phyloP scores from a whole-genome alignment of 2,113 vertebrate species.

The Petroica traversi region DNA sequence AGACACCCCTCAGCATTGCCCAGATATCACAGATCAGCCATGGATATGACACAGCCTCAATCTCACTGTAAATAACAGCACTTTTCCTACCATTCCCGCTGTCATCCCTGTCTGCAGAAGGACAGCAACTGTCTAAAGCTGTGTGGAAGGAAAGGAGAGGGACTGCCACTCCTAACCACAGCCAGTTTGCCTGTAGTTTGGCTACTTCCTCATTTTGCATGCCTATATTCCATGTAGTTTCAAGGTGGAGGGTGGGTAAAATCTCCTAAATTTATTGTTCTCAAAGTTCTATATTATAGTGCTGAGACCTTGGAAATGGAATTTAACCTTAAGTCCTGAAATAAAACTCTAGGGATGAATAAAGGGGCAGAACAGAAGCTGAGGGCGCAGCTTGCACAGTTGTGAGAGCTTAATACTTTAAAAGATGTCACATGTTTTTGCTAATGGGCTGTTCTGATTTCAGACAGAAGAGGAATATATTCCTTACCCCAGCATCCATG shows the following conservation, averaged over 20 bases:
- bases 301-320: not conserved
- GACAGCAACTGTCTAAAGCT: not conserved
- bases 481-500: constrained; percentile 71
- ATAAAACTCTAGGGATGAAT: not conserved
- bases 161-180: not conserved
- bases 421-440: not conserved
- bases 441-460: constrained; percentile 24
- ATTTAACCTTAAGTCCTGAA: not conserved
- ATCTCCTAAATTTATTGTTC: not conserved
- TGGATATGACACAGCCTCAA: not conserved
- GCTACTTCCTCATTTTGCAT: not conserved
- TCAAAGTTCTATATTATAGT: not conserved
- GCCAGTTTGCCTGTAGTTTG: not conserved
- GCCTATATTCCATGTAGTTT: not conserved
- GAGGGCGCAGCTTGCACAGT: not conserved
- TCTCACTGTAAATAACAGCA: not conserved
- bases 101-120: not conserved
- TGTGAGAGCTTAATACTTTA: not conserved
- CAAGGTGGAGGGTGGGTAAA: not conserved
- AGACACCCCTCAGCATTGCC: not conserved
- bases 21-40: not conserved
- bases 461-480: constrained; percentile 71
- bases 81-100: not conserved
- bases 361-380: not conserved
- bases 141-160: not conserved